Evolutionary conservation across 2,797 vertebrate genomes (phyloP).

Genomic region (Sebastes vulpes): DNA sequence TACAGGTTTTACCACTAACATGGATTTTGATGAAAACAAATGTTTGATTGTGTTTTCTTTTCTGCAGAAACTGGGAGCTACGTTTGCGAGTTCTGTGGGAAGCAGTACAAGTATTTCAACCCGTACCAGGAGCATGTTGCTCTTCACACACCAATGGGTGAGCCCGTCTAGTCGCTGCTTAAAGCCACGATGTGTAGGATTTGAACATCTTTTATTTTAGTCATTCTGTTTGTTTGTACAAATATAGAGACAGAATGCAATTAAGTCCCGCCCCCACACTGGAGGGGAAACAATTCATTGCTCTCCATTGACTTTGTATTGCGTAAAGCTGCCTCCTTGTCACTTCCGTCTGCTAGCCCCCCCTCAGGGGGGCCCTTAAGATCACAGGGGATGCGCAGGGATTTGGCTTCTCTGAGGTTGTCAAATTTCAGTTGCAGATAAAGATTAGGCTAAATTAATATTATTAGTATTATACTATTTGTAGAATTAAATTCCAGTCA

Average conservation of each 20-base stretch:
- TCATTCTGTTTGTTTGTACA: neutral
- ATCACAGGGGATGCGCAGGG: too few species aligned
- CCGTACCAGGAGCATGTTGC: slow-evolving; percentile 99
- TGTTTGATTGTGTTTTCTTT: slow-evolving; percentile 36
- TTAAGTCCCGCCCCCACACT: too few species aligned
- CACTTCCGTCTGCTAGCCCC: too few species aligned
- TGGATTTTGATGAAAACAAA: slow-evolving; percentile 11
- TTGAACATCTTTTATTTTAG: neutral
- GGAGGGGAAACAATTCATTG: too few species aligned
- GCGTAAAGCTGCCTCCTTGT: too few species aligned
- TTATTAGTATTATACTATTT: neutral
- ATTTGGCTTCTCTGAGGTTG: too few species aligned
- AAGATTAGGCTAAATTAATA: neutral
- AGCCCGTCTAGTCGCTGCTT: slow-evolving; percentile 66
- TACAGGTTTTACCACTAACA: neutral
- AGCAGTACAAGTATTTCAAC: slow-evolving; percentile 99
- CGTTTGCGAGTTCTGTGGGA: slow-evolving; percentile 97
- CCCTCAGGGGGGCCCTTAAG: too few species aligned
- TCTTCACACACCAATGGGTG: slow-evolving; percentile 96
- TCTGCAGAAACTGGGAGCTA: slow-evolving; percentile 96
- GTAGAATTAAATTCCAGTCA: neutral
- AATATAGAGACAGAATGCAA: too few species aligned
- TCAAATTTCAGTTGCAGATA: neutral
- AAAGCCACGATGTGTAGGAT: neutral
- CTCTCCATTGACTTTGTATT: too few species aligned